phyloP scores from a whole-genome alignment of 2,113 vertebrate species.

The Seriola dumerili region DNA sequence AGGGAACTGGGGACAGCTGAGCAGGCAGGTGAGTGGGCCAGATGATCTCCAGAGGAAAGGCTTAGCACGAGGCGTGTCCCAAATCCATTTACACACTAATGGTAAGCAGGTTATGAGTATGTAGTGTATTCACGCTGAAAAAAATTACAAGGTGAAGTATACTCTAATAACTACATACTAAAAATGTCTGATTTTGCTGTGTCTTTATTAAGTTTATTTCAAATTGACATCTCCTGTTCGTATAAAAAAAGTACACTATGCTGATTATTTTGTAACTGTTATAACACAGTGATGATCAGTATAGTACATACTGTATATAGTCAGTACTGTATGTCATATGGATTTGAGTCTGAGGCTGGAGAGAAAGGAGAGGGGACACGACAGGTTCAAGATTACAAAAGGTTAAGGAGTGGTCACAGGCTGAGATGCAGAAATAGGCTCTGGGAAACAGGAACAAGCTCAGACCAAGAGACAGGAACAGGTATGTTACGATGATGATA shows the following conservation, averaged over 20 bases:
- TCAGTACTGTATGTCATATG: background rate
- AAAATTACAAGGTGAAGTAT: background rate
- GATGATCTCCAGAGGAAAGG: conserved; percentile 4
- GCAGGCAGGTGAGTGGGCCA: conserved; percentile 14
- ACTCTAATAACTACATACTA: background rate
- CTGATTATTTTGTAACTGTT: background rate
- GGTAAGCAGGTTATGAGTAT: background rate
- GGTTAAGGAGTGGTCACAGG: conserved; percentile 5
- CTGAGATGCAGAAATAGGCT: conserved; percentile 12
- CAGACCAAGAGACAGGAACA: conserved; percentile 5
- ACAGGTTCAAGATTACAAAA: conserved; percentile 16
- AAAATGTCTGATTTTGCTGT: background rate
- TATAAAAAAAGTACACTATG: too few species aligned
- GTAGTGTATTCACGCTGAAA: background rate
- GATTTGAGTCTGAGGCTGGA: background rate
- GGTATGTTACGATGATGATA: background rate
- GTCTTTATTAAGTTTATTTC: background rate
- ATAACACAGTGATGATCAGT: background rate
- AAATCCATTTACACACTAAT: background rate
- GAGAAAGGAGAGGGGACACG: background rate
- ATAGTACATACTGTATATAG: background rate
- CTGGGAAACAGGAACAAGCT: background rate
- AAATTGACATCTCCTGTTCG: background rate
- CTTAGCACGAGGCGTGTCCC: background rate
- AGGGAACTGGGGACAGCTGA: background rate